Percentiles rank a stretch among this genome's conserved stretches.
These are phyloP conservation scores for Agonum fuliginosum DNA, from an alignment of 2,888 invertebrate species.

Conservation along the genomic window DNA sequence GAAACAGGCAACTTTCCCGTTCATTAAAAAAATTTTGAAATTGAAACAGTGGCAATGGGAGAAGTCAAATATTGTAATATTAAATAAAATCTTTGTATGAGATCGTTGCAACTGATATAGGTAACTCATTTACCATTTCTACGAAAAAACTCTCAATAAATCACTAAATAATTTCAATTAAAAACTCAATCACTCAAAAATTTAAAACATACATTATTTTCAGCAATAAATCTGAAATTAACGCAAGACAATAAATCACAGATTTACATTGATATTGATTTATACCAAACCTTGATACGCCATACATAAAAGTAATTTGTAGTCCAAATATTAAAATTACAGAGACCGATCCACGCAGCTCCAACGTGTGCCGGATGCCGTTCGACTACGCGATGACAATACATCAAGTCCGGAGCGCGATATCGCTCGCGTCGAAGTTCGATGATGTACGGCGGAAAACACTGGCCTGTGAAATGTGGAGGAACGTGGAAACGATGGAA, in stretches of 20 bases:
- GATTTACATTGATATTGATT: slow-evolving; percentile 47
- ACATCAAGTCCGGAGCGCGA: slow-evolving; percentile 21
- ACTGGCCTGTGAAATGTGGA: not conserved
- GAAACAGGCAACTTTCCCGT: too few species aligned
- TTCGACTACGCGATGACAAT: slow-evolving; percentile 45
- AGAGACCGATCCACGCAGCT: not conserved
- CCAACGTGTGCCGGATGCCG: not conserved
- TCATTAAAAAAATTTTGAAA: too few species aligned
- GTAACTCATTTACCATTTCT: not conserved
- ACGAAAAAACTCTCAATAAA: not conserved
- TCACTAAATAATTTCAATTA: slow-evolving; percentile 22
- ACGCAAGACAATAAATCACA: slow-evolving; percentile 28
- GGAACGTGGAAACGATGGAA: too few species aligned
- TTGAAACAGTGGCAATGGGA: too few species aligned
- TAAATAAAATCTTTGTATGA: too few species aligned
- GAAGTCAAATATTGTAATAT: too few species aligned
- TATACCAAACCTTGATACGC: slow-evolving; percentile 20
- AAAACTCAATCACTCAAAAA: slow-evolving; percentile 20
- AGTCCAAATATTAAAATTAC: slow-evolving; percentile 54
- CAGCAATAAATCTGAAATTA: slow-evolving; percentile 39
- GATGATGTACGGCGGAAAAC: slow-evolving; percentile 7
- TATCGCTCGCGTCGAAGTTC: slow-evolving; percentile 24
- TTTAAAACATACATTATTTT: slow-evolving; percentile 26
- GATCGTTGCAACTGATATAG: too few species aligned
- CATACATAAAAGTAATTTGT: slow-evolving; percentile 46